A percentile compares a stretch with the other conserved stretches of the same genome.
Evolutionary conservation across 2,888 invertebrate species (phyloP).

Genomic region (Chloromyia formosa): DNA sequence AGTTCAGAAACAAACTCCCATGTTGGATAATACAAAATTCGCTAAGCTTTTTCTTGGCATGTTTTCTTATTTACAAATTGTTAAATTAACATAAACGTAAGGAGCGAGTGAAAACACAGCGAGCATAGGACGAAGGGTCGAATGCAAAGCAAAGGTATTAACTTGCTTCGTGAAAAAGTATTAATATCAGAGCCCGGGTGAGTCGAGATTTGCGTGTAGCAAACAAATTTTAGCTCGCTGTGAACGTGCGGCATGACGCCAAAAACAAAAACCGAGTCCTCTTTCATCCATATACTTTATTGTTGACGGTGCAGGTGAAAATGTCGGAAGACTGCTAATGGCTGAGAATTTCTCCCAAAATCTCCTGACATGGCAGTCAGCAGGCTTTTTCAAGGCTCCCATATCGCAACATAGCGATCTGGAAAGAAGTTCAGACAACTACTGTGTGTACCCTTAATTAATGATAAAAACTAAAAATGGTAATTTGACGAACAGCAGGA

Average conservation of each 20-base stretch:
- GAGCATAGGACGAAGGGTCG: not conserved
- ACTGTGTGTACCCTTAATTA: conserved; percentile 2
- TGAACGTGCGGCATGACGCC: no score
- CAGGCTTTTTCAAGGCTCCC: not conserved
- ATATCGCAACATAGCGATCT: not conserved
- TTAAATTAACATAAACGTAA: conserved; percentile 46
- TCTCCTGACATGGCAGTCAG: no score
- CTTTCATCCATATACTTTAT: no score
- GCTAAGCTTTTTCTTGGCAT: conserved; percentile 28
- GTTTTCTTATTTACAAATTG: conserved; percentile 48
- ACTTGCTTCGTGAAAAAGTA: no score
- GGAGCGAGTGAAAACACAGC: conserved; percentile 3
- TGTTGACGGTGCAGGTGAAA: no score
- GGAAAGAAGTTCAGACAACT: no score
- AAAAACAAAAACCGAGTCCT: no score
- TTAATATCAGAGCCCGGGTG: no score
- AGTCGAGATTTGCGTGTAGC: conserved; percentile 35
- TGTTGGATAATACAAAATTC: conserved; percentile 16
- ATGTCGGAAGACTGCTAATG: no score
- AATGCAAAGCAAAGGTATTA: not conserved
- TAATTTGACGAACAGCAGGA: conserved; percentile 23
- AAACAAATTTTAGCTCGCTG: conserved; percentile 11
- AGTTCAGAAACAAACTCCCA: not conserved
- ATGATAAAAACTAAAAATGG: conserved; percentile 33
- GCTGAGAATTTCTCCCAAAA: no score